Evolutionary conservation across 2,113 vertebrate species (phyloP).

Genomic region (Oceanodroma tethys): DNA sequence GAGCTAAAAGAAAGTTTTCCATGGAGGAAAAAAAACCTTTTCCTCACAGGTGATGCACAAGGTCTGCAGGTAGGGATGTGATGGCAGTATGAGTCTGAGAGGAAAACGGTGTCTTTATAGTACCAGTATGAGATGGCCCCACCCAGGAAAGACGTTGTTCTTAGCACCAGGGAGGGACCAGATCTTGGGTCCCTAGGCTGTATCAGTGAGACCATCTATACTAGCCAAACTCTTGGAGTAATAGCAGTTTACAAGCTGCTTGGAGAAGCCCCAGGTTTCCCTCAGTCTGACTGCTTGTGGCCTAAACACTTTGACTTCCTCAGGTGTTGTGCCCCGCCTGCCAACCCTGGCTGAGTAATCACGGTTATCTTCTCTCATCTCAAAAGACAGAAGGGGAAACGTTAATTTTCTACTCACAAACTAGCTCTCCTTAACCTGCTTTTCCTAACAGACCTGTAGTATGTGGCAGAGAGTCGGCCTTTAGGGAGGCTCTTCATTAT

Average conservation of each 20-base stretch:
- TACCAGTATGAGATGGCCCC: background rate
- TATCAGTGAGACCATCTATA: background rate
- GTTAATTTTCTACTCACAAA: background rate
- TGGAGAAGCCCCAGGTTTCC: background rate
- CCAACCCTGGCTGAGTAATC: background rate
- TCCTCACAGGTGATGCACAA: rapidly evolving
- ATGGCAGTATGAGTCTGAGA: background rate
- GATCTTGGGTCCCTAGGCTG: background rate
- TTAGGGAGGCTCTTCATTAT: background rate
- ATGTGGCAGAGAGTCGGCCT: background rate
- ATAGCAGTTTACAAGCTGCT: background rate
- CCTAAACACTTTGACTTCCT: background rate
- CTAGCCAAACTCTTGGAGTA: background rate
- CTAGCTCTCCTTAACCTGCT: background rate
- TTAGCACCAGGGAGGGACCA: background rate
- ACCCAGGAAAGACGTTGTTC: background rate
- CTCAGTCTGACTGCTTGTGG: background rate
- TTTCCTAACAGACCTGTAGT: background rate
- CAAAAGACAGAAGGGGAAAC: background rate
- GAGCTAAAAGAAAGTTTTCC: background rate
- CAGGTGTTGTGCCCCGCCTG: background rate
- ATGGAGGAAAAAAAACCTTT: background rate
- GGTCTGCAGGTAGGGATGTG: background rate
- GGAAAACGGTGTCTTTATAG: background rate
- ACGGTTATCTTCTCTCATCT: background rate